Evolutionary conservation across 1,140 invertebrate genomes (phyloP), one percentile per base, ranked within the genome.

Genomic region (Tribolium madens): DNA sequence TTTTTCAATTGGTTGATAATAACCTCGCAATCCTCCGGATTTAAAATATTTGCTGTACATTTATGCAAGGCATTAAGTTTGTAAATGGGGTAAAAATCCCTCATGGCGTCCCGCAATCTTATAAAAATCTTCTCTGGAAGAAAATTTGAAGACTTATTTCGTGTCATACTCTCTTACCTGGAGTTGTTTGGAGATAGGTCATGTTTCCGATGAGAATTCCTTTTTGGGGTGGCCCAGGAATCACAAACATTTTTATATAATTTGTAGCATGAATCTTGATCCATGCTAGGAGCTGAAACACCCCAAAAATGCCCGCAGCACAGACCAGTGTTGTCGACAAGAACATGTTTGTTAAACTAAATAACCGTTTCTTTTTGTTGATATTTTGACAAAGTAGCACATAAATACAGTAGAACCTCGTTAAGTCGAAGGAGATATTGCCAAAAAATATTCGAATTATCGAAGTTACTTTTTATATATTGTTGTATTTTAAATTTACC

Each of bases 21-120:
- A 7, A 64, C 57, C 57, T 64, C 57, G 26, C 21, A 64, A 14
- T 64, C 57, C 14, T 64, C 57, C 2, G 57, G 57, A 26, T n/a
- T n/a, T 12, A 64, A 26, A 33, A 64, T 33, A 64, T 64, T 64
- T 26, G 26, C 57, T 13, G n/a, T 26, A 33, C 9, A 12, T 64
- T 64, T 64, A 18, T 64, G 57, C 5, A 31, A 31, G 3, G 57
- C 26, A 14, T 64, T 13, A 1, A 64, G 12, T 64, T 33, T 64
- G 26, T 64, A 64, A 14, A 64, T 33, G n/a, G 57, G 57, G 26
- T 64, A 64, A 14, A 33, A 64, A 33, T 64, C 3, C 2, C 12
- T 10, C 2, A 3, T 64, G 0, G 21, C 21, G 9, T 31, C 57
- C 5, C 57, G 9, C 26, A 64, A 33, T 12, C 21, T 9, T 3